These are phyloP conservation scores for Notarius quadriscutis DNA, from an alignment of 2,113 vertebrate species.

Conservation along the genomic window DNA sequence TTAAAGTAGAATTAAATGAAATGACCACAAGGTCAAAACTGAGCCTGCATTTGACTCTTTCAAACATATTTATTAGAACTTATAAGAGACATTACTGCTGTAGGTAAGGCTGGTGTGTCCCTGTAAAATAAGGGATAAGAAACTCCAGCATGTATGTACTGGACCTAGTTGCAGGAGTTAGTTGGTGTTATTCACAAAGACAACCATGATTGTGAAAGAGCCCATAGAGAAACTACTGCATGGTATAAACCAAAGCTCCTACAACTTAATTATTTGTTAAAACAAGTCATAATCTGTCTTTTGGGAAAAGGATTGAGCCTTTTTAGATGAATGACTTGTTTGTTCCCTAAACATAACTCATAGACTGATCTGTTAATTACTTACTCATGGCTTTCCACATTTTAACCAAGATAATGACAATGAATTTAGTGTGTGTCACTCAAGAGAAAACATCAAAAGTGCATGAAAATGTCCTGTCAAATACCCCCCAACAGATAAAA, in stretches of 20 bases:
- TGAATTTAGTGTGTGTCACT: conserved; percentile 14
- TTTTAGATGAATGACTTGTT: conserved; percentile 9
- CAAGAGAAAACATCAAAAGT: conserved; percentile 28
- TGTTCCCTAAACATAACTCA: conserved; percentile 10
- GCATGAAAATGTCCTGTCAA: background rate
- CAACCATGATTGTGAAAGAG: no score
- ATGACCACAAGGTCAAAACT: no score
- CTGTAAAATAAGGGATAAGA: no score
- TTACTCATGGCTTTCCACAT: conserved; percentile 9
- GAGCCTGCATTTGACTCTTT: no score
- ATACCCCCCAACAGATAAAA: conserved; percentile 5
- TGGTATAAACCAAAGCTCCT: background rate
- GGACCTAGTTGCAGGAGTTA: no score
- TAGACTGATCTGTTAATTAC: conserved; percentile 28
- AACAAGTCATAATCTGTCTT: background rate
- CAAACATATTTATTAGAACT: no score
- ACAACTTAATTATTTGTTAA: no score
- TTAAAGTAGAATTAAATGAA: no score
- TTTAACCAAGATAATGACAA: conserved; percentile 2
- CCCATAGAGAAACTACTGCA: background rate
- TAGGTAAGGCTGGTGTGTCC: no score
- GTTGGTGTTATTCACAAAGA: no score
- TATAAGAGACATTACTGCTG: no score
- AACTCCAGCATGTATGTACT: no score
- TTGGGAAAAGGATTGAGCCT: background rate